phyloP scores from a whole-genome alignment of 2,113 vertebrate genomes.

The Grammomys dolichurus region DNA sequence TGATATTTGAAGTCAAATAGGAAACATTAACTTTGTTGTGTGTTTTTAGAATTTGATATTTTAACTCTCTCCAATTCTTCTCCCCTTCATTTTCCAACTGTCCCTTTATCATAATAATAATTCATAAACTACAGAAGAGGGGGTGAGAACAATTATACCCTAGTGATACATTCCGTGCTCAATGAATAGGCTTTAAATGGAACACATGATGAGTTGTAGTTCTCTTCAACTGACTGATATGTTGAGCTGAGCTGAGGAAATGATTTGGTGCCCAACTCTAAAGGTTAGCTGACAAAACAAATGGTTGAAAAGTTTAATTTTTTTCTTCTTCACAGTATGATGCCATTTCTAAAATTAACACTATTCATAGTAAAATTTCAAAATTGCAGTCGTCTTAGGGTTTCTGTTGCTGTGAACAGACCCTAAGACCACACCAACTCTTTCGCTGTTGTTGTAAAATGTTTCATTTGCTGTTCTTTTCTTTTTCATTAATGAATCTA shows the following conservation, averaged over 20 bases:
- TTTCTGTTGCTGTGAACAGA: not conserved
- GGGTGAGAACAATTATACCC: not conserved
- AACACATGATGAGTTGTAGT: slow-evolving; percentile 51
- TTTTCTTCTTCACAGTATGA: slow-evolving; percentile 53
- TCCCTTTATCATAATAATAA: slow-evolving; percentile 41
- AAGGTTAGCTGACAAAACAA: slow-evolving; percentile 73
- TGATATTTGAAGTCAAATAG: slow-evolving; percentile 39
- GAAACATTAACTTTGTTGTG: not conserved
- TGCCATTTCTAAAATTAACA: slow-evolving; percentile 65
- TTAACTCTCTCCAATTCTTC: not conserved
- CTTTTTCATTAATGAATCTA: too few relatives aligned
- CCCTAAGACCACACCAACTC: not conserved
- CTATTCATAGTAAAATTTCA: slow-evolving; percentile 40
- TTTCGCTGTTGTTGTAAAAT: not conserved
- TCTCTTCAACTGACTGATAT: slow-evolving; percentile 55
- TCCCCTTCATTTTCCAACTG: not conserved
- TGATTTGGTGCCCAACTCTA: slow-evolving; percentile 43
- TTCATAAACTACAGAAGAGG: slow-evolving; percentile 19
- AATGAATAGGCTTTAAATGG: slow-evolving; percentile 54
- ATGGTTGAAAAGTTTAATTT: slow-evolving; percentile 25
- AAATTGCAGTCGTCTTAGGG: slow-evolving; percentile 20
- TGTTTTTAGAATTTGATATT: slow-evolving; percentile 41
- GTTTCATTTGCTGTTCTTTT: too few relatives aligned
- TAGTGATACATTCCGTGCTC: slow-evolving; percentile 25
- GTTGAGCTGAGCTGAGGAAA: slow-evolving; percentile 69